These are phyloP conservation scores for Myotis pilosus DNA, from an alignment of 2,797 vertebrate species.

Conservation along the genomic window DNA sequence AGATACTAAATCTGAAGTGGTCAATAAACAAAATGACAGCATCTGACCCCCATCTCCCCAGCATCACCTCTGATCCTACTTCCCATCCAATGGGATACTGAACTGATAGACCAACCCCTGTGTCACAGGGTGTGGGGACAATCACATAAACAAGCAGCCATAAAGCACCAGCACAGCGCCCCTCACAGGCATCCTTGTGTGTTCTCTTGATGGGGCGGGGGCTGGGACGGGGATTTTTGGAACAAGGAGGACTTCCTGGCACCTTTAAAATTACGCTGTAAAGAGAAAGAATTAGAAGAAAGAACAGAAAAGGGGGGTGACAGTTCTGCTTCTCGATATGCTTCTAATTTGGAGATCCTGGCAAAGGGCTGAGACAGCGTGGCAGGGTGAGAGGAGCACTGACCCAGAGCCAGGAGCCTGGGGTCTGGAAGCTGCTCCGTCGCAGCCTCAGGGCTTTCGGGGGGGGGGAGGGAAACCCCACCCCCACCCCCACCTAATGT, in stretches of 20 bases:
- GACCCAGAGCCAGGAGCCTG: conserved; percentile 26
- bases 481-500: conserved; percentile 51
- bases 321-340: conserved; percentile 43
- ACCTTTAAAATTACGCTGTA: conserved; percentile 48
- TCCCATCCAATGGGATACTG: too few species aligned
- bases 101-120: background rate
- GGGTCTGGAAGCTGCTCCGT: background rate
- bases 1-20: background rate
- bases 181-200: background rate
- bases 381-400: conserved; percentile 5
- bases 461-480: background rate
- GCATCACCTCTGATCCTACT: background rate
- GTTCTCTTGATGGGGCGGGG: background rate
- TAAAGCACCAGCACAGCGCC: background rate
- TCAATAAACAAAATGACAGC: background rate
- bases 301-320: conserved; percentile 25
- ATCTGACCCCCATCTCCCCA: background rate
- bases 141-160: background rate
- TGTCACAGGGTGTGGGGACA: background rate
- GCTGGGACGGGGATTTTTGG: background rate
- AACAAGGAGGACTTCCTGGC: conserved; percentile 41
- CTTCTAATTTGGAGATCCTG: conserved; percentile 69
- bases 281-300: conserved; percentile 48
- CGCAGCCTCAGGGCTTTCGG: background rate
- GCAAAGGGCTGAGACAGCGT: conserved; percentile 37